Evolutionary conservation across 2,113 vertebrate species (phyloP), one percentile per base, ranked within the genome.

Genomic region (human): DNA sequence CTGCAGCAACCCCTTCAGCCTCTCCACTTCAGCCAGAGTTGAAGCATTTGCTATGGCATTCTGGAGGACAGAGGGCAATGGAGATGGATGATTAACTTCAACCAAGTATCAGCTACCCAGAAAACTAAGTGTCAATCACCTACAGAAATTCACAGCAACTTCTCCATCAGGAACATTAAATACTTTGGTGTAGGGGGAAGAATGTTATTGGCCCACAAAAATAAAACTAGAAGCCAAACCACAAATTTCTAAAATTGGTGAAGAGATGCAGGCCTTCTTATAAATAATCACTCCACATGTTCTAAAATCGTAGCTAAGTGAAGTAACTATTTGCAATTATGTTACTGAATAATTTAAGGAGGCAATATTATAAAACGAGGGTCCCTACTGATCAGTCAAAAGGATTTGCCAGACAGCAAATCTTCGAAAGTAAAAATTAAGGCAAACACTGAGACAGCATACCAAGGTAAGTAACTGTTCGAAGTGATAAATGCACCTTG

Each of bases 1-100:
- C 98, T 99, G 99, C 48, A 99, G 98, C 97, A 99, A 98, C 2
- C 99, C 99, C 35, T 99, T 99, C 92, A 99, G 98, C 93, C 99
- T 97, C 97, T 99, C 99, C 97, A 99, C 99, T 97, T 99, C 99
- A 0, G 99, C 99, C 98, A 99, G 75, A 0, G 99, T 99, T 0
- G 99, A 99, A 0, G 99, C 99, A 2, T 99, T 99, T 0, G 99
- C 99, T 30, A 99, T 99, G 30, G 99, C 99, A 40, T 99, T 98
- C 99, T 99, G 90, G 6, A 97, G 79, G 43, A 45, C 45, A 94
- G 79, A 82, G 30, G 17, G 95, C 13, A 94, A 27, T 0, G 17
- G 20, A 95, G 45, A 61, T 0, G 0, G n/a, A 88, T 2, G 79
- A 72, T 40, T 59, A 68, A 13, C 23, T 22, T 8, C 52, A n/a